A percentile compares a stretch with the other conserved stretches of the same genome.
Conservation (phyloP, 2,797 vertebrate species). For the Molossus alvarezi region DNA sequence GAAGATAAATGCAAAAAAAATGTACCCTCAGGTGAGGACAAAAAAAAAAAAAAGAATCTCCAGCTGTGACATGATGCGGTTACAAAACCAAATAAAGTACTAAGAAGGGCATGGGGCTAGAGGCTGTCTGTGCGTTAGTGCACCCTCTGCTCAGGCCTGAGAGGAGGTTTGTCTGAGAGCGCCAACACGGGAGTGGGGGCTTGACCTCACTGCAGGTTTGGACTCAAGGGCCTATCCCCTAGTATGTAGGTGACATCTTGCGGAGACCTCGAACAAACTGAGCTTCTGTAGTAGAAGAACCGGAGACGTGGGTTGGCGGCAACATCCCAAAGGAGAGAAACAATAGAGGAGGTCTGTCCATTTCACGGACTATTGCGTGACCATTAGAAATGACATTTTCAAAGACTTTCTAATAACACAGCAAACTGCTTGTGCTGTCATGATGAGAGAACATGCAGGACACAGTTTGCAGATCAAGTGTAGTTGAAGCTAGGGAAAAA, state of each 20-base stretch:
- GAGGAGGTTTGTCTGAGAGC: not conserved
- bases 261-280: not conserved
- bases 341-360: not conserved
- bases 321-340: not conserved
- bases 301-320: not conserved
- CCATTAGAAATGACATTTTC: not conserved
- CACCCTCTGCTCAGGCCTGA: not conserved
- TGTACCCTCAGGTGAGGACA: no score
- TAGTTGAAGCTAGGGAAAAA: not conserved
- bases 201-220: not conserved
- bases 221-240: not conserved
- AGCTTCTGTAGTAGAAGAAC: not conserved
- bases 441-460: not conserved
- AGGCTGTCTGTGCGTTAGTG: rapidly evolving
- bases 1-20: no score
- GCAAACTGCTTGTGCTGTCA: not conserved
- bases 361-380: not conserved
- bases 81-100: not conserved
- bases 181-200: rapidly evolving
- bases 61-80: not conserved
- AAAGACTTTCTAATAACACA: not conserved
- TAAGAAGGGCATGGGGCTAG: not conserved
- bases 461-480: not conserved
- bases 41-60: not conserved
- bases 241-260: slow-evolving; percentile 26